Base-by-base conservation (phyloP, 2,113 vertebrate species). In the Nyctereutes procyonoides region DNA sequence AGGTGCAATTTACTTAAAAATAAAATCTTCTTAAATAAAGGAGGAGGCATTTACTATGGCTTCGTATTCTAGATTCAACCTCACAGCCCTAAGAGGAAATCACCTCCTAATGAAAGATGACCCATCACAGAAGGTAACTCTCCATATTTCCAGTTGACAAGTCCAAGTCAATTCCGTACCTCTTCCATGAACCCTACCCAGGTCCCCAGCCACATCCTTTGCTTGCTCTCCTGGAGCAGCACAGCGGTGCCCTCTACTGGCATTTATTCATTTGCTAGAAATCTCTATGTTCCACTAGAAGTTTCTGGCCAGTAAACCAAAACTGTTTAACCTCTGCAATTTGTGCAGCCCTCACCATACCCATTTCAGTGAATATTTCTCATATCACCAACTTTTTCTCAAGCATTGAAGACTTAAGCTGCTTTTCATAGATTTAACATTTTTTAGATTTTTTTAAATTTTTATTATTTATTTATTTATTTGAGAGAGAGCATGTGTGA, bases 21-120 rank as follows among this genome's bases (percentile, higher is more conserved):
- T 17, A 77, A 26, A 51, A 51, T 30, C 26, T 76, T 65, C 63
- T 74, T 43, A 48, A 4, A 69, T 17, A 69, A 76, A 76, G n/a
- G 26, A 22, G 8, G 32, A 9, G 1, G 10, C 20, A 63, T 63
- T 80, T 53, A 82, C 56, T 74, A 51, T 15, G 16, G 30, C 28
- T 93, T 96, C 65, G 3, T 63, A 80, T 58, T 65, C 43, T 86
- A 79, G 32, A 74, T 96, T 83, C 60, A 93, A 83, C n/a, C 51
- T 73, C 38, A 65, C 5, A 77, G 19, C 26, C 22, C n/a, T 24
- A 92, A 92, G 9, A 94, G 32, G 22, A 83, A 92, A 30, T 8
- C 8, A n/a, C 5, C 24, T 65, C 17, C 38, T 62, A 63, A 88
- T 14, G 56, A 88, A 92, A 26, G 56, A 76, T n/a, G 15, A 88